Evolutionary conservation across 2,797 vertebrate species (phyloP).

Genomic region (Cygnus olor): DNA sequence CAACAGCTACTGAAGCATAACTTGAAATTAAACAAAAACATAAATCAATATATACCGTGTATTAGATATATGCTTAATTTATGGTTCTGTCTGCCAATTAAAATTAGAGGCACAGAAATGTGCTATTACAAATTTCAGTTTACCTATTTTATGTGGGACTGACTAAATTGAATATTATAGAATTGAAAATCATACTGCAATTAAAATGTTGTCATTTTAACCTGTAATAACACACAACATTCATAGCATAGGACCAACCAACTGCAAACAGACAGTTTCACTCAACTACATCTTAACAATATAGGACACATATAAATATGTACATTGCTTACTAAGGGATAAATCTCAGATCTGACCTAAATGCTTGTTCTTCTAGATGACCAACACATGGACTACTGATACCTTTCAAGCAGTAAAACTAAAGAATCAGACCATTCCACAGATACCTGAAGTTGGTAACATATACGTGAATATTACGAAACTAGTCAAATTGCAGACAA

Average conservation of each 20-base stretch:
- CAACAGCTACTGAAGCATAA: neutral
- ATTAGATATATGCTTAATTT: neutral
- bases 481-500: neutral
- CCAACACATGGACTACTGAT: neutral
- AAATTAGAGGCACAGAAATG: neutral
- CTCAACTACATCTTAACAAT: neutral
- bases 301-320: neutral
- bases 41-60: neutral
- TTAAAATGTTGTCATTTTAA: neutral
- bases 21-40: neutral
- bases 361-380: neutral
- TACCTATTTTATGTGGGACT: neutral
- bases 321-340: neutral
- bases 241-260: neutral
- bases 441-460: neutral
- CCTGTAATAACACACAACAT: neutral
- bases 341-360: neutral
- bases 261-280: neutral
- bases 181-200: neutral
- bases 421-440: neutral
- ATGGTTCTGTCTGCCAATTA: neutral
- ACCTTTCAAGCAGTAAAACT: neutral
- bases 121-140: neutral
- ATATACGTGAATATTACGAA: fast-evolving
- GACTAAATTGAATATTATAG: neutral